Evolutionary conservation across 1,140 invertebrate species (phyloP), one percentile per base, ranked within the genome.

Genomic region (Micrasema longulum): DNA sequence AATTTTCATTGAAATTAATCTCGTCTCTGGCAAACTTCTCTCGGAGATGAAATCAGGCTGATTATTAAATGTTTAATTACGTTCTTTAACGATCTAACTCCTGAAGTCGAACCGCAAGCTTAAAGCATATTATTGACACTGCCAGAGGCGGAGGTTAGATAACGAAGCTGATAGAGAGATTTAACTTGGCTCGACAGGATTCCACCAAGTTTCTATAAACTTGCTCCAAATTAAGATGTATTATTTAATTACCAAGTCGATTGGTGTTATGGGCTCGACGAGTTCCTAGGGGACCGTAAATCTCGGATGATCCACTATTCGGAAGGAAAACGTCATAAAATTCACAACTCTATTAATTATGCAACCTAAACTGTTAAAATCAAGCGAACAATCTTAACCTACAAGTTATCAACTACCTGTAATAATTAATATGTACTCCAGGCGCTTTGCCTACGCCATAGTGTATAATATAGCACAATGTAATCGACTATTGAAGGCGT

Each of bases 201-300:
- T 67, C 69, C 41, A 31, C 26, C 66, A 71, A 60, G 47, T 75
- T 75, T 72, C 73, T 45, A 67, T 67, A 75, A 75, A 71, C 73
- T 71, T 63, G 35, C 48, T 23, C 53, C 60, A 72, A 75, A 71
- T 75, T 75, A 68, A 70, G 73, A 75, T 75, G 73, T 71, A 71
- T 75, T 75, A 75, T 75, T 75, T 75, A 75, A 75, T 75, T 75
- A 71, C 64, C 18, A 22, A 69, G 67, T 55, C 53, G 67, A 69
- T 69, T 36, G 67, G 55, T 48, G 67, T 62, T 31, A 38, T 38
- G 55, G 55, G 63, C 45, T 36, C 48, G 12, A 47, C 63, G 9
- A 48, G 62, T 36, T 36, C 63, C 18, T 14, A 5, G 47, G 63
- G 63, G 45, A 38, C 14, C 63, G 52, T 66, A 36, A 66, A 66